Evolutionary conservation across 2,113 vertebrate species (phyloP).

Genomic region (Oxygymnocypris stewartii): DNA sequence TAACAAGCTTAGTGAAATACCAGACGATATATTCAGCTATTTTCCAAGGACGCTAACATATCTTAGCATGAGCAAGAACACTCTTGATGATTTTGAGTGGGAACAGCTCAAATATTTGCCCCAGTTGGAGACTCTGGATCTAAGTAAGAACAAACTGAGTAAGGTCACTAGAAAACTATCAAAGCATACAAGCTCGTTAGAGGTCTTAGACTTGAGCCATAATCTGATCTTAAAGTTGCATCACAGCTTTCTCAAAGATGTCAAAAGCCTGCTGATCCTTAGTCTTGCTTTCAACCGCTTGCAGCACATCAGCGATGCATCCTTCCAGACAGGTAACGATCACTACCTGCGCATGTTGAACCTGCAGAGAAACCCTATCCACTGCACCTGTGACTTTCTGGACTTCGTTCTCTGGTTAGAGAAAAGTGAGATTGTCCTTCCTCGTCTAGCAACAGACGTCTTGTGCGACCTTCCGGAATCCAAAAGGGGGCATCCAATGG

Average conservation of each 20-base stretch:
- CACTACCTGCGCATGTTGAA: slow-evolving; percentile 51
- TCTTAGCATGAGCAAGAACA: slow-evolving; percentile 59
- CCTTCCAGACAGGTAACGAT: slow-evolving; percentile 49
- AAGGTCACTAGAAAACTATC: slow-evolving; percentile 49
- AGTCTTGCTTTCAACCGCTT: slow-evolving; percentile 68
- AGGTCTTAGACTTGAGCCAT: slow-evolving; percentile 60
- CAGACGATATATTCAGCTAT: slow-evolving; percentile 53
- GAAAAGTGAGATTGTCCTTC: slow-evolving; percentile 61
- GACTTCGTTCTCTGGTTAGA: slow-evolving; percentile 68
- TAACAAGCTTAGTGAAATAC: slow-evolving; percentile 61
- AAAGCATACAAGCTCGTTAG: slow-evolving; percentile 58
- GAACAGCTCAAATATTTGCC: slow-evolving; percentile 45
- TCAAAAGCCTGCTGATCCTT: slow-evolving; percentile 55
- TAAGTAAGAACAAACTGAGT: slow-evolving; percentile 65
- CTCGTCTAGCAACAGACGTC: slow-evolving; percentile 59
- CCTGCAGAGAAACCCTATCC: slow-evolving; percentile 66
- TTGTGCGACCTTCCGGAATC: slow-evolving; percentile 59
- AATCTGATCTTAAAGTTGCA: slow-evolving; percentile 65
- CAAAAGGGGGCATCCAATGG: slow-evolving; percentile 55
- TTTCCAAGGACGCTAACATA: slow-evolving; percentile 57
- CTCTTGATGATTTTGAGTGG: slow-evolving; percentile 65
- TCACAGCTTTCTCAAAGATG: slow-evolving; percentile 51
- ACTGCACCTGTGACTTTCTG: slow-evolving; percentile 65
- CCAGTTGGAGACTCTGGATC: slow-evolving; percentile 59
- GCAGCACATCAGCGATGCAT: slow-evolving; percentile 61